These are phyloP conservation scores for Chydorus sphaericus DNA, from an alignment of 2,888 invertebrate genomes.

Conservation along the genomic window DNA sequence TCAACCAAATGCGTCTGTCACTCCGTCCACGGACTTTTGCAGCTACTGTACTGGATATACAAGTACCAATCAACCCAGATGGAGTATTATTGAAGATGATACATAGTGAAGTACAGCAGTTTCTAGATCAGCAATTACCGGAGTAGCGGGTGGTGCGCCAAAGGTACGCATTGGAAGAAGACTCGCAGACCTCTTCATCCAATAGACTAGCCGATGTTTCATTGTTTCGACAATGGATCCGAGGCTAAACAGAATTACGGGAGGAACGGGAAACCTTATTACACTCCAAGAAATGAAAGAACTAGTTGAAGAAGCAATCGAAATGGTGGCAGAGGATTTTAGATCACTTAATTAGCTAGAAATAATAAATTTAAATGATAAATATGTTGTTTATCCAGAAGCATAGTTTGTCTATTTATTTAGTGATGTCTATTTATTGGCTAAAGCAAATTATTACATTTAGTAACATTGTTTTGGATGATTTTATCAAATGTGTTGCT, in stretches of 20 bases:
- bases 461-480: background rate
- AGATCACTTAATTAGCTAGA: background rate
- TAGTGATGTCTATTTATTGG: background rate
- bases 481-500: background rate
- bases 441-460: background rate
- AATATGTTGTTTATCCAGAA: background rate
- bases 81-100: background rate
- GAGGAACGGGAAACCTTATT: background rate
- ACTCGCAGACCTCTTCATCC: constrained; percentile 1
- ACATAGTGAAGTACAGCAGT: background rate
- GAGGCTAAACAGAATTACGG: background rate
- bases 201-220: background rate
- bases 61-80: background rate
- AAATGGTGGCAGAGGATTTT: background rate
- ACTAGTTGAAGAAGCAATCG: background rate
- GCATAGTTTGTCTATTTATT: background rate
- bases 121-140: background rate
- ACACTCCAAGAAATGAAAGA: background rate
- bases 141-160: background rate
- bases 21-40: background rate
- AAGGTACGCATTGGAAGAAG: background rate
- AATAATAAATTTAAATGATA: background rate
- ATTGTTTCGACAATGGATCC: background rate
- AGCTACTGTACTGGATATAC: background rate
- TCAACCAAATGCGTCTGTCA: background rate